Percentiles rank a stretch among this genome's conserved stretches.
Conservation (phyloP, 2,888 invertebrate species). For the Phrixothrix hirtus region DNA sequence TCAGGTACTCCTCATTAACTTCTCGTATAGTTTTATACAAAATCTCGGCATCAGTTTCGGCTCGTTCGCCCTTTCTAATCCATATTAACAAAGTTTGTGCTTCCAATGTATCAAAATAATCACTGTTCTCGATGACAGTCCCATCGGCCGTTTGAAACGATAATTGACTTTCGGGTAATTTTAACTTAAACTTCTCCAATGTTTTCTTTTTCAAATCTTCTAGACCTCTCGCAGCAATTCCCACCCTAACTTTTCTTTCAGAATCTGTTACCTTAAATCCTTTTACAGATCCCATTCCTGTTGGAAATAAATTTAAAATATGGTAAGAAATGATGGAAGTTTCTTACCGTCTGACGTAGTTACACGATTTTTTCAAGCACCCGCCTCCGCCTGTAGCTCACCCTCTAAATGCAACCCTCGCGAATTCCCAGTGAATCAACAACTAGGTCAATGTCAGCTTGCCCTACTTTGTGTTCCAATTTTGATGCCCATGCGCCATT, state of each 20-base stretch:
- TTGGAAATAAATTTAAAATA: conserved; percentile 2
- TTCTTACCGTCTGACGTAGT: no score
- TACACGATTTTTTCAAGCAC: no score
- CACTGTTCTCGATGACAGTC: conserved; percentile 72
- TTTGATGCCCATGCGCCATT: conserved; percentile 13
- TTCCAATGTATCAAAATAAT: conserved; percentile 74
- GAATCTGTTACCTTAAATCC: conserved; percentile 76
- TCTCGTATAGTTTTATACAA: conserved; percentile 71
- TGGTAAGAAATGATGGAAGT: no score
- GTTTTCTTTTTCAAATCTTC: conserved; percentile 71
- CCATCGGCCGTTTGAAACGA: conserved; percentile 63
- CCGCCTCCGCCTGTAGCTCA: neutral
- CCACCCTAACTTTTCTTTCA: conserved; percentile 68
- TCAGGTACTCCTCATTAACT: conserved; percentile 69
- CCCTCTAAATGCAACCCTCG: conserved; percentile 3
- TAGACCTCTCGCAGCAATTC: conserved; percentile 69
- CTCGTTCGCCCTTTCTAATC: conserved; percentile 52
- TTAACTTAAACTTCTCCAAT: conserved; percentile 61
- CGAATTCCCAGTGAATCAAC: conserved; percentile 7
- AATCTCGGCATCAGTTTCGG: conserved; percentile 67
- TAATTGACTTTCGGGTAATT: conserved; percentile 42
- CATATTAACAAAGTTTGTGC: conserved; percentile 74
- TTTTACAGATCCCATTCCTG: conserved; percentile 61
- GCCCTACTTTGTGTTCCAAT: conserved; percentile 41
- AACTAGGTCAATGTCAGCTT: conserved; percentile 48